Evolutionary conservation across 37 sponge, comb jelly and placozoan genomes (phyloP).

Genomic region (Chondrosia reniformis): DNA sequence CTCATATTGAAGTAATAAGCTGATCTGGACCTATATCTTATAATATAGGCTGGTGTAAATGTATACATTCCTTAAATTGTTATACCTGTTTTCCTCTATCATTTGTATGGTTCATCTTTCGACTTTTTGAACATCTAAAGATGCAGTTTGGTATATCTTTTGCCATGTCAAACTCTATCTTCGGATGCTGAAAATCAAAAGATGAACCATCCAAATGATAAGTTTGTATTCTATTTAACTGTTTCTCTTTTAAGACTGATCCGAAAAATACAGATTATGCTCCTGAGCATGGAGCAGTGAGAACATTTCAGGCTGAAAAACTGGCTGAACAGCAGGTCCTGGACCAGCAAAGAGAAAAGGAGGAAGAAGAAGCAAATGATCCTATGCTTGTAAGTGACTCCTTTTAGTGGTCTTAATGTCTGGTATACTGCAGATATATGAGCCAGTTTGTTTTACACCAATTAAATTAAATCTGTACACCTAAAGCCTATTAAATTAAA

Average conservation of each 20-base stretch:
- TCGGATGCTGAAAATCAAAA: too few relatives aligned
- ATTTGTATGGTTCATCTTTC: not conserved
- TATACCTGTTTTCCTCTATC: too few relatives aligned
- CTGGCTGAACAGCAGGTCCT: conserved; percentile 82
- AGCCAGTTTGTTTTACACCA: not conserved
- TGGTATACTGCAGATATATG: not conserved
- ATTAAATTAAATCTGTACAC: not conserved
- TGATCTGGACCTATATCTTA: not conserved
- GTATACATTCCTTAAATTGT: too few relatives aligned
- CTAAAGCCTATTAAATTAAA: too few relatives aligned
- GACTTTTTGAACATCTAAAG: too few relatives aligned
- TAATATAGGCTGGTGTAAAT: too few relatives aligned
- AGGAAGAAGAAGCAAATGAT: conserved; percentile 93
- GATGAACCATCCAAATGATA: too few relatives aligned
- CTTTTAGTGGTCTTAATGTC: too few relatives aligned
- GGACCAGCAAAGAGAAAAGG: conserved; percentile 60
- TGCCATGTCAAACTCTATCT: too few relatives aligned
- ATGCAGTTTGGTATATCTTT: not conserved
- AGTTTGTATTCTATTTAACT: not conserved
- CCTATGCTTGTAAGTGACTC: conserved; percentile 82
- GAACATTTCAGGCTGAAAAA: conserved; percentile 92
- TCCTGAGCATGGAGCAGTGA: conserved; percentile 87
- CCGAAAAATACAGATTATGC: conserved; percentile 95
- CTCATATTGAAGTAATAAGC: conserved; percentile 19
- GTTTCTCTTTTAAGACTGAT: conserved; percentile 57